Evolutionary conservation across 2,113 vertebrate species (phyloP), one percentile per base, ranked within the genome.

Genomic region (Petrocephalus microphthalmus): DNA sequence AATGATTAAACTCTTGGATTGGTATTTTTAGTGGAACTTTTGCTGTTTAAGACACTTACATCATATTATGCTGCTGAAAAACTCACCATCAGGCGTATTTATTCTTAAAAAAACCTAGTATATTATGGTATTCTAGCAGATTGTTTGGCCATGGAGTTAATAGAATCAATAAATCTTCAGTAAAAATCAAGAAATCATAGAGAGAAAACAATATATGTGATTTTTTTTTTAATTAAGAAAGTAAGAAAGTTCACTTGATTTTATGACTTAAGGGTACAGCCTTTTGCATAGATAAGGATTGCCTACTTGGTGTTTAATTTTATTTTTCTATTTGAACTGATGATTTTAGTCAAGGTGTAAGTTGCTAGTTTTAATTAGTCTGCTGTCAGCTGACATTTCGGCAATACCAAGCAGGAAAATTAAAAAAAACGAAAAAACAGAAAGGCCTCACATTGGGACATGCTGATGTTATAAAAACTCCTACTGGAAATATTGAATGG

Each of bases 401-500:
- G 51, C 60, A 87, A 78, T 78, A 78, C 4, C 33, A 42, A 37
- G 86, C 45, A 74, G 19, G 51, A 67, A 25, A 47, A 87, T 45
- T n/a, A 20, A 67, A 51, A 45, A 47, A 56, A 87, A 64, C 64
- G 53, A 87, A 17, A 19, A 8, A 33, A 86, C 52, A 15, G 17
- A 60, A 87, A 78, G 22, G 17, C 1, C 19, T 29, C 33, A 37
- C 37, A 81, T n/a, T 49, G 53, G 51, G 67, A 81, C 67, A 54
- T 52, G 64, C 51, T 87, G 87, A 87, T 53, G 25, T 53, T 42
- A 78, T 52, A 51, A 8, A 87, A 87, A 33, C 87, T 87, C 49
- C 2, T 29, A 52, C 64, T 81, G 67, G 67, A 54, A 15, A 47
- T 64, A n/a, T 1, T 5, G 64, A 71, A 52, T 33, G 52, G 51